Evolutionary conservation across 2,113 vertebrate genomes (phyloP).

Genomic region (Bubo scandiacus): DNA sequence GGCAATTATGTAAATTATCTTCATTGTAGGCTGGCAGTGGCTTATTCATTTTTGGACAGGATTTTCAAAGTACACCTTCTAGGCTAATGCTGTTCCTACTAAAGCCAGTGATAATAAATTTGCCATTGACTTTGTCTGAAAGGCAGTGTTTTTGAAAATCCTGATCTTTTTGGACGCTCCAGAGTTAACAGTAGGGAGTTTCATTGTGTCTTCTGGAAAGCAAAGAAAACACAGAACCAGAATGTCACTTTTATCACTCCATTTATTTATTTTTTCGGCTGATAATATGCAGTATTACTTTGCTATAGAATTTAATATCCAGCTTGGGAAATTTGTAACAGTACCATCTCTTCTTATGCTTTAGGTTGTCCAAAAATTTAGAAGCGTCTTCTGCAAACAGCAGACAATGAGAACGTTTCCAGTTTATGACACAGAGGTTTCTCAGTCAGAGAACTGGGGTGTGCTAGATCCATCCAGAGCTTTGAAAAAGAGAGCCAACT

Average conservation of each 20-base stretch:
- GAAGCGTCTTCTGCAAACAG: slow-evolving; percentile 70
- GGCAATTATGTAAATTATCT: not conserved
- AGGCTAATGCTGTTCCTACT: not conserved
- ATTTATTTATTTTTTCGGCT: not conserved
- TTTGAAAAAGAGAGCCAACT: slow-evolving; percentile 75
- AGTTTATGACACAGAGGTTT: slow-evolving; percentile 57
- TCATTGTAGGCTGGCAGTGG: not conserved
- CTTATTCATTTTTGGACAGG: not conserved
- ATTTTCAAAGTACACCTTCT: not conserved
- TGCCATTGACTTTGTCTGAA: not conserved
- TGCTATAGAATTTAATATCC: not conserved
- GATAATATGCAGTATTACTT: not conserved
- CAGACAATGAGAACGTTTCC: slow-evolving; percentile 75
- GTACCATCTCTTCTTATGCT: not conserved
- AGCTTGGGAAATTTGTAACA: not conserved
- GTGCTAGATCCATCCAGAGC: slow-evolving; percentile 42
- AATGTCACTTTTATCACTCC: not conserved
- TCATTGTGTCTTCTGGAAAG: not conserved
- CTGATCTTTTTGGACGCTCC: not conserved
- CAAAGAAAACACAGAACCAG: not conserved
- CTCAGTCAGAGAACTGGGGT: slow-evolving; percentile 41
- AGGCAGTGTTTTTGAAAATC: not conserved
- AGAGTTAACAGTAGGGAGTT: not conserved
- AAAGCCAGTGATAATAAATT: not conserved
- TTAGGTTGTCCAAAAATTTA: slow-evolving; percentile 74